Evolutionary conservation across 2,113 vertebrate genomes (phyloP).

Genomic region (Pedionomus torquatus): DNA sequence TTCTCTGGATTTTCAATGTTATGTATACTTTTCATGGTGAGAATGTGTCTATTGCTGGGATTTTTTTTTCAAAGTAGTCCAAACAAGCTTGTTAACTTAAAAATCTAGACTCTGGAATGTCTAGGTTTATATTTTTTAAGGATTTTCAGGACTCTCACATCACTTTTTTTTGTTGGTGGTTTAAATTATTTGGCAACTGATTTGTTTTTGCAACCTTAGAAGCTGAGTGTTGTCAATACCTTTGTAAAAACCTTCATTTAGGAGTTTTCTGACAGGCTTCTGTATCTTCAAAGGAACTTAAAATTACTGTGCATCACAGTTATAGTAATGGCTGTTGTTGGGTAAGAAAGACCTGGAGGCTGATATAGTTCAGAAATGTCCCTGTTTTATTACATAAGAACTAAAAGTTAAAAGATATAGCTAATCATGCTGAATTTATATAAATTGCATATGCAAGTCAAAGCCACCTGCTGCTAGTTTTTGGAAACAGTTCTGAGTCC

Average conservation of each 20-base stretch:
- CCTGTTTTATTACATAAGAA: not conserved
- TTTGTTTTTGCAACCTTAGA: not conserved
- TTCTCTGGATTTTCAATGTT: not conserved
- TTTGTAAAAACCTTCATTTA: not conserved
- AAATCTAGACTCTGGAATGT: not conserved
- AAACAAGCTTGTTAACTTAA: not conserved
- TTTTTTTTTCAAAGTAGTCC: not conserved
- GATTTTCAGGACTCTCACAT: not conserved
- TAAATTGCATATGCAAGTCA: not conserved
- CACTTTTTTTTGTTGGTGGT: not conserved
- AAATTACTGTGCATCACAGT: not conserved
- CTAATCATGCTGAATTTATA: not conserved
- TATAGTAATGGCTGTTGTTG: not conserved
- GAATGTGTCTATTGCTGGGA: not conserved
- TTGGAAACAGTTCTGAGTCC: not conserved
- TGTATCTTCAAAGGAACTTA: not conserved
- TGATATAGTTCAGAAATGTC: not conserved
- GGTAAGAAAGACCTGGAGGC: not conserved
- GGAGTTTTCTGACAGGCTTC: not conserved
- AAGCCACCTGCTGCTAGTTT: not conserved
- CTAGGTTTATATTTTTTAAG: not conserved
- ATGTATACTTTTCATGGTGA: not conserved
- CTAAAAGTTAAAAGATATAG: not conserved
- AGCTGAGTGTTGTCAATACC: not conserved
- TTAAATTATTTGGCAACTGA: not conserved